These are phyloP conservation scores for Lathronympha strigana DNA, from an alignment of 2,888 invertebrate genomes.

Conservation along the genomic window DNA sequence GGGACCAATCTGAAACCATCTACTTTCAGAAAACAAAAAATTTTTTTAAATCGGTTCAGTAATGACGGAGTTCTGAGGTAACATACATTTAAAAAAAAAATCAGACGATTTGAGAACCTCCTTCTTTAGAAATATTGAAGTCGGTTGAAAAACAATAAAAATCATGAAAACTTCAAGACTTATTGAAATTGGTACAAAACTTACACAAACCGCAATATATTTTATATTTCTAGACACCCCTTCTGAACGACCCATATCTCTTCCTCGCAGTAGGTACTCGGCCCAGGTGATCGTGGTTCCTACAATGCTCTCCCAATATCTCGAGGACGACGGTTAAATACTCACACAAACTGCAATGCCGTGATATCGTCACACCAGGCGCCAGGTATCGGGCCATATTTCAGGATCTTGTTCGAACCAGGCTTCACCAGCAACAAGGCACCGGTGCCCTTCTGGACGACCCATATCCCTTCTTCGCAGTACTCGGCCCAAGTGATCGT, in stretches of 20 bases:
- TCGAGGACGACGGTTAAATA: constrained; percentile 7
- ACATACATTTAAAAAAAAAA: too few relatives aligned
- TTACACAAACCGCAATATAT: constrained; percentile 70
- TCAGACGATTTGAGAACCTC: too few relatives aligned
- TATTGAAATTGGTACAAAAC: constrained; percentile 48
- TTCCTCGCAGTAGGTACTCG: constrained; percentile 65
- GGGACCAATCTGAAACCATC: too few relatives aligned
- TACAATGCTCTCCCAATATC: constrained; percentile 64
- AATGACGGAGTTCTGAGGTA: too few relatives aligned
- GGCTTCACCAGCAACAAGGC: constrained; percentile 66
- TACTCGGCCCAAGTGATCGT: constrained; percentile 75
- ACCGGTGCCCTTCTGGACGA: constrained; percentile 71
- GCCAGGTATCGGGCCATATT: constrained; percentile 70
- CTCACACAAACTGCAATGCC: constrained; percentile 69
- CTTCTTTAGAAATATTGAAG: too few relatives aligned
- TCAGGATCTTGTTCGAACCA: constrained; percentile 65
- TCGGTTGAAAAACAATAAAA: too few relatives aligned
- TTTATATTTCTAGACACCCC: constrained; percentile 70
- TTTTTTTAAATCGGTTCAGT: too few relatives aligned
- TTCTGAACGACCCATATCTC: constrained; percentile 74
- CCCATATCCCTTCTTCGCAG: constrained; percentile 71
- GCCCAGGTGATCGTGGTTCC: constrained; percentile 76
- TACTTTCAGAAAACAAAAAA: too few relatives aligned
- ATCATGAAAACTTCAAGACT: too few relatives aligned
- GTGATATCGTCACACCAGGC: constrained; percentile 75